phyloP scores from a whole-genome alignment of 2,113 vertebrate species.

The Chitala chitala region DNA sequence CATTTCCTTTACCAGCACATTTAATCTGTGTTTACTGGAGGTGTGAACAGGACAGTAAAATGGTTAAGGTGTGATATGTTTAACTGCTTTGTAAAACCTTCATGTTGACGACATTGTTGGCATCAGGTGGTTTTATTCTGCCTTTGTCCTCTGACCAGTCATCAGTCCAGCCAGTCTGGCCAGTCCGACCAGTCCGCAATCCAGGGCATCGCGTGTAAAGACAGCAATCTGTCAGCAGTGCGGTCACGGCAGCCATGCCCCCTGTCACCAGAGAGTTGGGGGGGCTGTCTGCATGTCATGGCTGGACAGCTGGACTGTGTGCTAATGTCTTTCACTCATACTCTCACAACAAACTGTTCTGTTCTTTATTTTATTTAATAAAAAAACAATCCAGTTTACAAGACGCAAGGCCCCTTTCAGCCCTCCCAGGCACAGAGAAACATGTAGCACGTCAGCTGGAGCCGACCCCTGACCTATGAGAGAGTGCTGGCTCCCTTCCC shows the following conservation, averaged over 20 bases:
- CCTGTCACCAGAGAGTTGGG: neutral
- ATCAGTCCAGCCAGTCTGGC: neutral
- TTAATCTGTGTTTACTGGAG: neutral
- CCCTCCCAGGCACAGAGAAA: neutral
- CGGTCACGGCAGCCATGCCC: conserved; percentile 9
- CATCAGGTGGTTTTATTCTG: neutral
- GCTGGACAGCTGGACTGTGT: neutral
- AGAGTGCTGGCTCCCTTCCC: neutral
- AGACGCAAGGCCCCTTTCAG: neutral
- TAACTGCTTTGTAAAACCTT: neutral
- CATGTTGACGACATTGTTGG: neutral
- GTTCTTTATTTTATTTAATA: neutral
- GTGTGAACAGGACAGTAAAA: neutral
- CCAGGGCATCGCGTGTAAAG: neutral
- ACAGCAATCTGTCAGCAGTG: neutral
- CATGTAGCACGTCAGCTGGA: conserved; percentile 1
- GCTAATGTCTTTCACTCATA: too few species aligned
- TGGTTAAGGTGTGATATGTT: neutral
- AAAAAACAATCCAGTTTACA: conserved; percentile 12
- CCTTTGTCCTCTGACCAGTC: too few species aligned
- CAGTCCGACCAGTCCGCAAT: neutral
- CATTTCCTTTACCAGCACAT: neutral
- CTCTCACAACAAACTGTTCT: neutral
- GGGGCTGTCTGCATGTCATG: neutral
- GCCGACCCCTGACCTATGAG: conserved; percentile 32